phyloP scores from a whole-genome alignment of 2,888 invertebrate species.

The Peribatodes rhomboidaria region DNA sequence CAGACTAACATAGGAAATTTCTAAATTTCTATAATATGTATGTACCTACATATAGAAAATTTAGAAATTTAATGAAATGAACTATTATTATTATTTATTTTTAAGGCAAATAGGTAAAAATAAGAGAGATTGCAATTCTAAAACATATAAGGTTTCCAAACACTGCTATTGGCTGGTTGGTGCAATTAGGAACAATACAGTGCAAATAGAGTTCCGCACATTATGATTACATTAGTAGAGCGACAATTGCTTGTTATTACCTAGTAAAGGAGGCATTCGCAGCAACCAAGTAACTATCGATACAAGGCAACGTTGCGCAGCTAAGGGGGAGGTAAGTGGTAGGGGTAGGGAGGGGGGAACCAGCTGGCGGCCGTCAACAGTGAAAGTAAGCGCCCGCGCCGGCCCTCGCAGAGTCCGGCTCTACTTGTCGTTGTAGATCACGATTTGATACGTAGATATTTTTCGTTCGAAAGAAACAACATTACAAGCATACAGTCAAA shows the following conservation, averaged over 20 bases:
- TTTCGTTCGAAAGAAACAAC: conserved; percentile 25
- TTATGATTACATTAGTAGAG: conserved; percentile 38
- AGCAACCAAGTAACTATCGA: conserved; percentile 57
- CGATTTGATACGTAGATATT: conserved; percentile 56
- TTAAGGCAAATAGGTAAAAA: too few species aligned
- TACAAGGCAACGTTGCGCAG: conserved; percentile 80
- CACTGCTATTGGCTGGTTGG: conserved; percentile 13
- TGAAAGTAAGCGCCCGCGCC: conserved; percentile 76
- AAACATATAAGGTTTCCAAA: conserved; percentile 16
- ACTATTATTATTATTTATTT: too few species aligned
- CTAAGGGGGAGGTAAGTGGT: conserved; percentile 48
- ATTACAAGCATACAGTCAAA: too few species aligned
- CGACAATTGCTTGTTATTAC: conserved; percentile 19
- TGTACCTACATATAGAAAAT: too few species aligned
- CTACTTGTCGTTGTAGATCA: conserved; percentile 57
- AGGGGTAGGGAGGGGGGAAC: conserved; percentile 54
- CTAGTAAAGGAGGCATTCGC: conserved; percentile 25
- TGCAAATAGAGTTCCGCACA: conserved; percentile 30
- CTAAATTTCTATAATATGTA: too few species aligned
- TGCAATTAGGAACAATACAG: conserved; percentile 27
- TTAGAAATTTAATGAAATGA: too few species aligned
- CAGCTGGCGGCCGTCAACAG: conserved; percentile 84
- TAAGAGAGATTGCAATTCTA: conserved; percentile 1
- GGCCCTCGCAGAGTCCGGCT: conserved; percentile 62
- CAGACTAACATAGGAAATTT: too few species aligned